Percentiles rank a stretch among this genome's conserved stretches.
Evolutionary conservation across 1,140 invertebrate genomes (phyloP).

Genomic region (Diachasma alloeum): DNA sequence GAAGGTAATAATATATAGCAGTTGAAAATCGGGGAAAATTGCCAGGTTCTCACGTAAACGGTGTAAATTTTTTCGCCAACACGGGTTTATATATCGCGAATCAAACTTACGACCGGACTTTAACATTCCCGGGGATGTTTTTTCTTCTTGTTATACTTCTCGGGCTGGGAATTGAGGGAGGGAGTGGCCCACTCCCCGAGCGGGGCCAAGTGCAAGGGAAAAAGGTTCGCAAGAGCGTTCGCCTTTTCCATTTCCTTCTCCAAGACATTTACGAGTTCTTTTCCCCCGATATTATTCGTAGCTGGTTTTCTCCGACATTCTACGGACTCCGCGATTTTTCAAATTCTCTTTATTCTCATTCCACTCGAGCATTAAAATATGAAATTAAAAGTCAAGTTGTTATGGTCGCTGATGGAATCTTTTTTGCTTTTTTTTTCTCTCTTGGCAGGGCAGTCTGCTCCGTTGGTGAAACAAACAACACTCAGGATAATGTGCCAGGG

Average conservation of each 20-base stretch:
- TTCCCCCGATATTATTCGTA: not conserved
- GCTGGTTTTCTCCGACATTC: not conserved
- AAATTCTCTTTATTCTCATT: not conserved
- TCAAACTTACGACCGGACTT: constrained; percentile 16
- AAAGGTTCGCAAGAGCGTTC: not conserved
- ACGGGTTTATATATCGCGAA: not conserved
- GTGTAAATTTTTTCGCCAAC: constrained; percentile 21
- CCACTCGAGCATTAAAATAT: not conserved
- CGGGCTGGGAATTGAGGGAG: not conserved
- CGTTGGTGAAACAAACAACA: constrained; percentile 61
- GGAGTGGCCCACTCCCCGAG: not conserved
- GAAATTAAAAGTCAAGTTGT: not conserved
- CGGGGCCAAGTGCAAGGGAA: not conserved
- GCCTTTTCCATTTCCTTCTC: constrained; percentile 9
- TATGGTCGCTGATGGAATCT: constrained; percentile 48
- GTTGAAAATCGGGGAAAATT: not conserved
- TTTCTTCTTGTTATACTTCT: not conserved
- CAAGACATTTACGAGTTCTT: constrained; percentile 24
- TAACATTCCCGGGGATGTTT: not conserved
- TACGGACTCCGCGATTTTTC: not conserved
- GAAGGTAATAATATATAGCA: not conserved
- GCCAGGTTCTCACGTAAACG: not conserved
- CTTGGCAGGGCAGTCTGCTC: constrained; percentile 66
- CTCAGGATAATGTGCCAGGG: constrained; percentile 59
- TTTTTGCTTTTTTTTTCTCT: constrained; percentile 41